phyloP scores from a whole-genome alignment of 2,113 vertebrate species.

The Sander vitreus region DNA sequence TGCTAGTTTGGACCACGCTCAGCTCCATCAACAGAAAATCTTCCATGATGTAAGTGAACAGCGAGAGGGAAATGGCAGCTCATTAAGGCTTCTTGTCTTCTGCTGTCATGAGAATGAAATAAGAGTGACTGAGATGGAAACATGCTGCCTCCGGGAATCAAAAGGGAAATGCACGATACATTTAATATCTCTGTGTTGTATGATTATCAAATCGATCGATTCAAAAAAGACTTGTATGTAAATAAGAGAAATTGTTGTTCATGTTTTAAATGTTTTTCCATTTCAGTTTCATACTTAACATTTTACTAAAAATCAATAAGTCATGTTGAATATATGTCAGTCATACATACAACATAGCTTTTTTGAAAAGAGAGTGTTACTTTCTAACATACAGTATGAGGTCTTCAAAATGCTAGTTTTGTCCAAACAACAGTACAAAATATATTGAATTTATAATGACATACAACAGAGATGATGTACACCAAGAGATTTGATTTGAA shows the following conservation, averaged over 20 bases:
- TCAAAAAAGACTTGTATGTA: not conserved
- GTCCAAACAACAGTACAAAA: not conserved
- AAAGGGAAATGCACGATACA: constrained; percentile 18
- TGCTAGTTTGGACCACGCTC: not conserved
- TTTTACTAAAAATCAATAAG: not conserved
- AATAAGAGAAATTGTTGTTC: not conserved
- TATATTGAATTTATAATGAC: no score
- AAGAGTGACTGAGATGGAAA: constrained; percentile 23
- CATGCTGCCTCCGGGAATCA: not conserved
- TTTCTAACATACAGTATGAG: not conserved
- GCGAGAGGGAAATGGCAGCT: constrained; percentile 37
- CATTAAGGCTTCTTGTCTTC: constrained; percentile 45
- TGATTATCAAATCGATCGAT: constrained; percentile 23
- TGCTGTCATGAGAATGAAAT: constrained; percentile 41
- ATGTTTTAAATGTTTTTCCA: not conserved
- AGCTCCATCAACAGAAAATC: constrained; percentile 20
- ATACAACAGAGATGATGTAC: no score
- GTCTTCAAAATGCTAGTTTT: not conserved
- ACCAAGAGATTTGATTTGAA: no score
- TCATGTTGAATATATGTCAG: not conserved
- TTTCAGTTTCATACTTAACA: not conserved
- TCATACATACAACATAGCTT: not conserved
- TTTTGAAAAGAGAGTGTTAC: not conserved
- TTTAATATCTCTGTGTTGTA: constrained; percentile 8
- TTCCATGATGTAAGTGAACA: constrained; percentile 6